Evolutionary conservation across 2,113 vertebrate species (phyloP).

Genomic region (Oryzias curvinotus): DNA sequence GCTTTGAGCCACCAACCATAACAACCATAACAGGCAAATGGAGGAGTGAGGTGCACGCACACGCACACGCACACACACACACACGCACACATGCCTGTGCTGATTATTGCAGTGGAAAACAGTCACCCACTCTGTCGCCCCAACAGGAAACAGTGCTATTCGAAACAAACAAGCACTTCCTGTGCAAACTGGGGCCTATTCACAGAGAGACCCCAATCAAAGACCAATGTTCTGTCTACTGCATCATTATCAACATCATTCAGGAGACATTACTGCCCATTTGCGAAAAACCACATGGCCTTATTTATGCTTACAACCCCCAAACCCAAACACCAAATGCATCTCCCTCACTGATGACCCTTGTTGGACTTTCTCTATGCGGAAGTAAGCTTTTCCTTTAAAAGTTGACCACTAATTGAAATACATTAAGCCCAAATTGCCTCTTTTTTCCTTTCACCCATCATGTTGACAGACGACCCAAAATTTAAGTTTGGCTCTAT

Average conservation of each 20-base stretch:
- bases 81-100: slow-evolving; percentile 29
- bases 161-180: slow-evolving; percentile 86
- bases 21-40: slow-evolving; percentile 20
- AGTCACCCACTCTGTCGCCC: slow-evolving; percentile 72
- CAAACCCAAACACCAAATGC: slow-evolving; percentile 22
- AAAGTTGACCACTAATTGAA: slow-evolving; percentile 84
- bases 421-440: slow-evolving; percentile 90
- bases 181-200: slow-evolving; percentile 62
- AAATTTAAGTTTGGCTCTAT: slow-evolving; percentile 82
- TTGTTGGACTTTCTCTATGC: slow-evolving; percentile 44
- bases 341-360: slow-evolving; percentile 39
- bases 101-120: slow-evolving; percentile 75
- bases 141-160: slow-evolving; percentile 70
- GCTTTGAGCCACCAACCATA: slow-evolving; percentile 61
- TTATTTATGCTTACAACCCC: slow-evolving; percentile 73
- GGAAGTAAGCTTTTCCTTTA: slow-evolving; percentile 63
- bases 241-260: slow-evolving; percentile 70
- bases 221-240: slow-evolving; percentile 75
- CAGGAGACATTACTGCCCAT: slow-evolving; percentile 82
- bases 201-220: slow-evolving; percentile 76
- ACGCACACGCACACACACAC: slow-evolving; percentile 4
- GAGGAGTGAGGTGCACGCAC: slow-evolving; percentile 12
- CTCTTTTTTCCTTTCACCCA: slow-evolving; percentile 85
- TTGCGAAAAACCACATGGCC: slow-evolving; percentile 85
- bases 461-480: slow-evolving; percentile 89